Evolutionary conservation across 2,888 invertebrate genomes (phyloP).

Genomic region (Tetanocera ferruginea): DNA sequence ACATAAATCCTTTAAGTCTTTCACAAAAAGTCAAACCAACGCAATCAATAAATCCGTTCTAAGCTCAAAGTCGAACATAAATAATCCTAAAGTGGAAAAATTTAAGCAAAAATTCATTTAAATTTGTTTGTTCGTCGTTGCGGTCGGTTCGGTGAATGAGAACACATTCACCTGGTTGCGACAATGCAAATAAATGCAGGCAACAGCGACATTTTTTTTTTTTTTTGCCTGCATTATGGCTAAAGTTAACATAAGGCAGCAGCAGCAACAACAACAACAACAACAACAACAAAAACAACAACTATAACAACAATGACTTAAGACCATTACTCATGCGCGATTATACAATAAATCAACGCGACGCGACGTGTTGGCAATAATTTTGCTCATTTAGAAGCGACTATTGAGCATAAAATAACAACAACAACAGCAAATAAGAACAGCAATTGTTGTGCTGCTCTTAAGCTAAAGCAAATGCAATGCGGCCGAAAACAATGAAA

Average conservation of each 20-base stretch:
- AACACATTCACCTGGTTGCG: conserved; percentile 22
- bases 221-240: not conserved
- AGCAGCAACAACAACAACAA: conserved; percentile 36
- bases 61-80: not conserved
- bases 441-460: conserved; percentile 15
- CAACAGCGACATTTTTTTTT: not conserved
- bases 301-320: conserved; percentile 34
- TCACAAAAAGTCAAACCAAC: not conserved
- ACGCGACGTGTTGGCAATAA: conserved; percentile 69
- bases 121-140: conserved; percentile 33
- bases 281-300: conserved; percentile 35
- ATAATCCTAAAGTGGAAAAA: not conserved
- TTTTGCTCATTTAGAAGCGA: conserved; percentile 60
- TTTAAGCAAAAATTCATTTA: conserved; percentile 26
- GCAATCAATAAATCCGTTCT: conserved; percentile 12
- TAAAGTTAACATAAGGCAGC: conserved; percentile 42
- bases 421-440: conserved; percentile 40
- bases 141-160: conserved; percentile 43
- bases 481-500: conserved; percentile 27
- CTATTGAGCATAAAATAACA: conserved; percentile 46
- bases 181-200: conserved; percentile 5
- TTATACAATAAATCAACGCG: conserved; percentile 68
- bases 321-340: conserved; percentile 67
- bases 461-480: conserved; percentile 17
- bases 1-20: too few species aligned